These are phyloP conservation scores for Notodonta ziczac DNA, from an alignment of 2,888 invertebrate species.

Conservation along the genomic window DNA sequence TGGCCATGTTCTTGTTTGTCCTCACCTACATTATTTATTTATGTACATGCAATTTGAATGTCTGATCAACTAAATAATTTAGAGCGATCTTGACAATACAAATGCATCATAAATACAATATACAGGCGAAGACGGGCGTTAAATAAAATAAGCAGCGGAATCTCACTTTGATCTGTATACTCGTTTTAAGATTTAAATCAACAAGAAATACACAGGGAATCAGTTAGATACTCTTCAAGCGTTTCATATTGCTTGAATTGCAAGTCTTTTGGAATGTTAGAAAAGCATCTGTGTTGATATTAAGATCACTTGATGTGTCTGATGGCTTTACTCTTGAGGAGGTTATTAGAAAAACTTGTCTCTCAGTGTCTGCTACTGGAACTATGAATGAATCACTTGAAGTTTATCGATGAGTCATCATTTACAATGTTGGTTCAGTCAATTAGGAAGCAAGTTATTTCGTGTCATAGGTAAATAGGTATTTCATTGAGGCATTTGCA, in stretches of 20 bases:
- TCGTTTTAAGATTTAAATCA: background rate
- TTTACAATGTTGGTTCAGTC: constrained; percentile 29
- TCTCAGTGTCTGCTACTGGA: constrained; percentile 11
- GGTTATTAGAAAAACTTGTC: constrained; percentile 2
- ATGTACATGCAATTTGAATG: constrained; percentile 35
- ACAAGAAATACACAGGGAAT: background rate
- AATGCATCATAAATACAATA: constrained; percentile 24
- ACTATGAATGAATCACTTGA: constrained; percentile 35
- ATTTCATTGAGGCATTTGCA: background rate
- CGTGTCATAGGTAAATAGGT: constrained; percentile 16
- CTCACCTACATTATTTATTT: constrained; percentile 24
- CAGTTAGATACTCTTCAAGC: background rate
- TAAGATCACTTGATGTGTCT: background rate
- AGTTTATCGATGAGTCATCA: constrained; percentile 41
- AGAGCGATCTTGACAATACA: constrained; percentile 14
- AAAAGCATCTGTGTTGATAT: background rate
- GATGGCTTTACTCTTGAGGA: background rate
- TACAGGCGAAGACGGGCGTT: constrained; percentile 5
- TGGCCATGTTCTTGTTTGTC: constrained; percentile 14
- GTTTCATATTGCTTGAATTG: background rate
- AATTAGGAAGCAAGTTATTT: constrained; percentile 27
- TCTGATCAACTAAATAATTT: constrained; percentile 29
- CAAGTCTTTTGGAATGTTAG: background rate
- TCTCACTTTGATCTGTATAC: constrained; percentile 8
- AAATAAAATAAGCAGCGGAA: constrained; percentile 9